Evolutionary conservation across 2,888 invertebrate genomes (phyloP).

Genomic region (Leptinotarsa peninsularis): DNA sequence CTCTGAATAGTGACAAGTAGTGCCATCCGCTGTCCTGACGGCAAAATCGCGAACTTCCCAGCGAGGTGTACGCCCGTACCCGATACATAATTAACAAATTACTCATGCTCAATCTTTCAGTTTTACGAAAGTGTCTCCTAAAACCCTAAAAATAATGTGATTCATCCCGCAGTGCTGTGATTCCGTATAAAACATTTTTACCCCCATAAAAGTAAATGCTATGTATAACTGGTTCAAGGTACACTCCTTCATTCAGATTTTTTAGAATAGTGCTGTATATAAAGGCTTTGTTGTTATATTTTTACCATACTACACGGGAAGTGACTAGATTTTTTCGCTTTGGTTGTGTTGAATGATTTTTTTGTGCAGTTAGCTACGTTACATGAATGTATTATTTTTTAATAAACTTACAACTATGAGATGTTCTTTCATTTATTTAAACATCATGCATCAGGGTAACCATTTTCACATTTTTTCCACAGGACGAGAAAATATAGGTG

Average conservation of each 20-base stretch:
- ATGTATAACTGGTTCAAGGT: constrained; percentile 48
- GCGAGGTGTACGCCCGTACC: constrained; percentile 61
- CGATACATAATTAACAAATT: constrained; percentile 58
- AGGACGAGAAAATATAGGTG: constrained; percentile 50
- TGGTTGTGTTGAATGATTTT: constrained; percentile 57
- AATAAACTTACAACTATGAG: constrained; percentile 53
- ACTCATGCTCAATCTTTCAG: constrained; percentile 53
- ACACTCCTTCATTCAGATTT: constrained; percentile 46
- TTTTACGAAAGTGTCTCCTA: constrained; percentile 45
- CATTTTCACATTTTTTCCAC: constrained; percentile 49
- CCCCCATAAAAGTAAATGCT: constrained; percentile 42
- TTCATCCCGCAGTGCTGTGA: constrained; percentile 55
- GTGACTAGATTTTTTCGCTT: constrained; percentile 49
- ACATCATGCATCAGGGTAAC: constrained; percentile 54
- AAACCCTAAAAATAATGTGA: constrained; percentile 54
- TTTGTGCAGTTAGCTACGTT: constrained; percentile 57
- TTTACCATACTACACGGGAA: constrained; percentile 37
- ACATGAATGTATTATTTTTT: constrained; percentile 49
- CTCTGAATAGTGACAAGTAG: constrained; percentile 51
- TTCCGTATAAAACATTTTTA: constrained; percentile 39
- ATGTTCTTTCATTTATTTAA: constrained; percentile 53
- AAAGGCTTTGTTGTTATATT: constrained; percentile 45
- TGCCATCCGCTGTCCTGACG: constrained; percentile 57
- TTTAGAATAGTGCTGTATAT: constrained; percentile 49
- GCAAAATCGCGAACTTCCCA: constrained; percentile 44